These are phyloP conservation scores for Epinotia nisella DNA, from an alignment of 2,888 invertebrate species.

Conservation along the genomic window DNA sequence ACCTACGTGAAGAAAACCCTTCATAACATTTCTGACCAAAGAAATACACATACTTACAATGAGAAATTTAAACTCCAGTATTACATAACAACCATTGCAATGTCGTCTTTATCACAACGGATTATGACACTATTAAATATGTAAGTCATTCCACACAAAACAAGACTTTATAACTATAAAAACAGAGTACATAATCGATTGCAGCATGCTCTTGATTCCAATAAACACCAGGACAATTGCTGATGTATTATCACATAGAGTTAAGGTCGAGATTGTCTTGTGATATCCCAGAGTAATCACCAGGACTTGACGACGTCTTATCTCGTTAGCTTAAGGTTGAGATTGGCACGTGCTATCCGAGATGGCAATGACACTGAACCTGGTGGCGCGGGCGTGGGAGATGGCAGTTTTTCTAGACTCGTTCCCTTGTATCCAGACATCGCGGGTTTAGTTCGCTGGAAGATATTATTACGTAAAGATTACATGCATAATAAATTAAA, in stretches of 20 bases:
- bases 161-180: not conserved
- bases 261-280: not conserved
- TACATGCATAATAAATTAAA: not conserved
- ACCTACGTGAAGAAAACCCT: slow-evolving; percentile 19
- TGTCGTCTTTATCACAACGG: slow-evolving; percentile 17
- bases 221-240: not conserved
- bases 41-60: slow-evolving; percentile 17
- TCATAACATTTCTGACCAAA: slow-evolving; percentile 5
- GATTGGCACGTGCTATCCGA: not conserved
- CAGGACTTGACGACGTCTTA: not conserved
- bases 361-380: slow-evolving; percentile 37
- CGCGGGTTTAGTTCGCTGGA: slow-evolving; percentile 26
- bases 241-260: not conserved
- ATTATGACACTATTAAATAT: not conserved
- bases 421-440: slow-evolving; percentile 49
- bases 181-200: not conserved
- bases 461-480: slow-evolving; percentile 12
- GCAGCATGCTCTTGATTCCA: not conserved
- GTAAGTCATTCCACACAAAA: not conserved
- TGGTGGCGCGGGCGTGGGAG: slow-evolving; percentile 46
- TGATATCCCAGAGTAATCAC: slow-evolving; percentile 25
- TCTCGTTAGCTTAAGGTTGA: slow-evolving; percentile 12
- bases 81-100: not conserved
- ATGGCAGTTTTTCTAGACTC: slow-evolving; percentile 41
- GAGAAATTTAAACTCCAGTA: not conserved